Base-by-base conservation (phyloP, 2,888 invertebrate genomes). In the Stenchaetothrips biformis region DNA sequence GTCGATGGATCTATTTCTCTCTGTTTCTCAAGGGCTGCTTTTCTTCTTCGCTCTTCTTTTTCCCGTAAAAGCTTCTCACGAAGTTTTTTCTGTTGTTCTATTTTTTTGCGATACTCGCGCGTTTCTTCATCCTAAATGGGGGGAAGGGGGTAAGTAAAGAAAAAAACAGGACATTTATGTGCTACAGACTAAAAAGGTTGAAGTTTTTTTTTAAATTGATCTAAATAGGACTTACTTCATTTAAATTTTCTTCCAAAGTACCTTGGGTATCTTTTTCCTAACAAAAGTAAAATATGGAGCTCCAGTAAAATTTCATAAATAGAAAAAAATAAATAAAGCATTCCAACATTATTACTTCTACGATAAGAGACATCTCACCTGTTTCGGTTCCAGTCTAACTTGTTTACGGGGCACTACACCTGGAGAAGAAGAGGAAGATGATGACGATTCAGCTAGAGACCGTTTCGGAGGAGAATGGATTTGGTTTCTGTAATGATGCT, bases 31-130 rank as follows among this genome's bases (percentile, higher is more conserved):
- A 87, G 83, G 1, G 87, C 87, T 13, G 87, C 87, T 83, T 86
- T 85, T 83, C 87, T 87, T 78, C 88, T 84, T 27, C 88, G 84
- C 80, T 87, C 87, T 81, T 88, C 88, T 81, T 88, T 89, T 81
- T 87, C 87, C 48, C 86, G 86, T 18, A 88, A 83, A 77, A 89
- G 85, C 82, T 86, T 85, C 82, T 88, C 88, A n/a, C 89, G 84
- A 47, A 88, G 82, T 27, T 86, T 85, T 82, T 88, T 88, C 82
- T 89, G 89, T 81, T 88, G 88, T 82, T 88, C 89, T 84, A 88
- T 86, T 82, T 87, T 88, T 81, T 86, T 86, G 4, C 87, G 85
- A 81, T 89, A 89, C 59, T 88, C 88, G 47, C 85, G 84, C 85
- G 87, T 86, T 82, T 88, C 88, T 59, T 87, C 87, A 83, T 88